These are phyloP conservation scores for Echinometra lucunter DNA, from an alignment of 53 echinoderm and acorn worm species.

Conservation along the genomic window DNA sequence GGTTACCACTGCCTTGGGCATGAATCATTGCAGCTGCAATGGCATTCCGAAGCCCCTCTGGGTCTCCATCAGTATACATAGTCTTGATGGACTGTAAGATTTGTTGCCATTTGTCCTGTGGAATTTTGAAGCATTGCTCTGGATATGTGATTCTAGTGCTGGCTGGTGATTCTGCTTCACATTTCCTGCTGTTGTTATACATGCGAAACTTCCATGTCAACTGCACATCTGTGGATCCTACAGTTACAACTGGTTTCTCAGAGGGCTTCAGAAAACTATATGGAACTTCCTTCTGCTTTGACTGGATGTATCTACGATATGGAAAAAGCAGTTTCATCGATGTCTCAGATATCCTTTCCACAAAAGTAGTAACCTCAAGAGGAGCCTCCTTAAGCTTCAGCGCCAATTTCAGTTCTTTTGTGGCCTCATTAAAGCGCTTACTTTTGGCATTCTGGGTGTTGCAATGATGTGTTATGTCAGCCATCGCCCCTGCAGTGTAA, in stretches of 20 bases:
- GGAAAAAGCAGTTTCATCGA: constrained; percentile 73
- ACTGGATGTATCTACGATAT: constrained; percentile 67
- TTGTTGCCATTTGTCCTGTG: constrained; percentile 54
- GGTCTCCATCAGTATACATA: constrained; percentile 67
- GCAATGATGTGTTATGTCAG: constrained; percentile 85
- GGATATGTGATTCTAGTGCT: background rate
- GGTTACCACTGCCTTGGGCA: background rate
- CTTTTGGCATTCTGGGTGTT: constrained; percentile 75
- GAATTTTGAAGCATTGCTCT: constrained; percentile 34
- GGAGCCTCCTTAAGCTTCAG: constrained; percentile 82
- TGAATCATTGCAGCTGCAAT: constrained; percentile 45
- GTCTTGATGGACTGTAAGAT: constrained; percentile 66
- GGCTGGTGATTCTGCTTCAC: constrained; percentile 32
- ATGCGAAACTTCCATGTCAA: constrained; percentile 79
- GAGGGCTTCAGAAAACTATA: constrained; percentile 75
- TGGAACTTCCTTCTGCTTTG: background rate
- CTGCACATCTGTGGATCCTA: constrained; percentile 2
- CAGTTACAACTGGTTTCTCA: constrained; percentile 73
- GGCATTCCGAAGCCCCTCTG: constrained; percentile 65
- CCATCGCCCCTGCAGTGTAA: constrained; percentile 78
- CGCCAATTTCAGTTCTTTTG: constrained; percentile 73
- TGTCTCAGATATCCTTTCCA: constrained; percentile 73
- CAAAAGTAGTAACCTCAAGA: constrained; percentile 70
- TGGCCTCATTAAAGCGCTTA: constrained; percentile 75
- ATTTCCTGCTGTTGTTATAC: constrained; percentile 63